Evolutionary conservation across 2,888 invertebrate genomes (phyloP).

Genomic region (Palloptera scutellata): DNA sequence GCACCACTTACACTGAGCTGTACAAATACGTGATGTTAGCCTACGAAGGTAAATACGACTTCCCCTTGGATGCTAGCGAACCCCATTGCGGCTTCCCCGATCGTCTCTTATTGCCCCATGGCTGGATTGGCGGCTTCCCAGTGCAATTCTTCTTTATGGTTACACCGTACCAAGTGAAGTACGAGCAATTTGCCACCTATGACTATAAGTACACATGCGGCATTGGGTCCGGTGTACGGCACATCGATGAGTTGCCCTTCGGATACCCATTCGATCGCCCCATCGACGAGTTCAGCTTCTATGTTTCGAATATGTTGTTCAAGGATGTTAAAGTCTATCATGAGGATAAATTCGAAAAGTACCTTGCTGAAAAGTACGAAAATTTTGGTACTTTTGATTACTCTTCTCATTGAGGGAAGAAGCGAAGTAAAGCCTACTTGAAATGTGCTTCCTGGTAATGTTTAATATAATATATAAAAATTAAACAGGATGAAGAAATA

Average conservation of each 20-base stretch:
- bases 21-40: constrained; percentile 73
- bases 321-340: constrained; percentile 74
- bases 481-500: constrained; percentile 26
- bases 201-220: constrained; percentile 67
- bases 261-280: constrained; percentile 79
- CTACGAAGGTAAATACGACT: constrained; percentile 66
- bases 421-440: neutral
- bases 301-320: constrained; percentile 74
- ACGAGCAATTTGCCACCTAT: constrained; percentile 65
- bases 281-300: constrained; percentile 68
- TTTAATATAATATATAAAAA: constrained; percentile 21
- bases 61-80: constrained; percentile 68
- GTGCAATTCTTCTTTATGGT: constrained; percentile 73
- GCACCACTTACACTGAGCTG: constrained; percentile 71
- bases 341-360: constrained; percentile 64
- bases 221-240: constrained; percentile 67
- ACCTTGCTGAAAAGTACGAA: constrained; percentile 50
- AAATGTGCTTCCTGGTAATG: constrained; percentile 15
- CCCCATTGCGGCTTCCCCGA: constrained; percentile 75
- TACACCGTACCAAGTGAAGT: constrained; percentile 67
- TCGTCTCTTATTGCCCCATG: constrained; percentile 76
- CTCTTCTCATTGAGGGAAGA: constrained; percentile 21
- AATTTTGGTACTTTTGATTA: constrained; percentile 54
- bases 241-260: constrained; percentile 71
- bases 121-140: constrained; percentile 72